Percentiles rank a stretch among this genome's conserved stretches.
phyloP scores from a whole-genome alignment of 2,797 vertebrate species.

The Macropodus opercularis region DNA sequence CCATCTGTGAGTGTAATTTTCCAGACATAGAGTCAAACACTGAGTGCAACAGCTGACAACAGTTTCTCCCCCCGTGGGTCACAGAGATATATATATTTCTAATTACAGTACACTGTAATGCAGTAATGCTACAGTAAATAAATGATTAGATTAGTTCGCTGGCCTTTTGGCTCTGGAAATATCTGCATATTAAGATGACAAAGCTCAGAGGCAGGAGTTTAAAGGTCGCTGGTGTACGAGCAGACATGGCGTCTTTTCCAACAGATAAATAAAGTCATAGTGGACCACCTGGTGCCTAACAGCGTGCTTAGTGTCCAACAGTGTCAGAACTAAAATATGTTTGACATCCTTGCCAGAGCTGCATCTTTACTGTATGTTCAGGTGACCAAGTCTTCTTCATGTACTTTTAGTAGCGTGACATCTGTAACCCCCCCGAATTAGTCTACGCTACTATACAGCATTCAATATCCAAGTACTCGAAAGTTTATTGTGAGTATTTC shows the following conservation, averaged over 20 bases:
- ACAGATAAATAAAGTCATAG: background rate
- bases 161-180: slow-evolving; percentile 33
- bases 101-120: slow-evolving; percentile 38
- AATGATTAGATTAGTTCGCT: slow-evolving; percentile 39
- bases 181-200: slow-evolving; percentile 16
- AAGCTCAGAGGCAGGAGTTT: slow-evolving; percentile 5
- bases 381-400: too few species aligned
- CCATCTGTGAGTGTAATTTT: slow-evolving; percentile 65
- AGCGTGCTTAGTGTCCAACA: background rate
- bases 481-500: background rate
- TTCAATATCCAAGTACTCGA: background rate
- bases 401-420: too few species aligned
- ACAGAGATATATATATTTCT: slow-evolving; percentile 18
- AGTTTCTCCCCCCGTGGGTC: slow-evolving; percentile 38
- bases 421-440: background rate
- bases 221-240: slow-evolving; percentile 3
- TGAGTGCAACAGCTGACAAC: slow-evolving; percentile 43
- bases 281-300: background rate
- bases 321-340: background rate
- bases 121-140: slow-evolving; percentile 26
- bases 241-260: slow-evolving; percentile 2
- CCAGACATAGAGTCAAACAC: slow-evolving; percentile 49
- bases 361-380: too few species aligned
- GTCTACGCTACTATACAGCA: background rate
- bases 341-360: background rate